Percentiles rank a stretch among this genome's conserved stretches.
phyloP scores from a whole-genome alignment of 92 coral and sea anemone species.

The Bergia sp. region DNA sequence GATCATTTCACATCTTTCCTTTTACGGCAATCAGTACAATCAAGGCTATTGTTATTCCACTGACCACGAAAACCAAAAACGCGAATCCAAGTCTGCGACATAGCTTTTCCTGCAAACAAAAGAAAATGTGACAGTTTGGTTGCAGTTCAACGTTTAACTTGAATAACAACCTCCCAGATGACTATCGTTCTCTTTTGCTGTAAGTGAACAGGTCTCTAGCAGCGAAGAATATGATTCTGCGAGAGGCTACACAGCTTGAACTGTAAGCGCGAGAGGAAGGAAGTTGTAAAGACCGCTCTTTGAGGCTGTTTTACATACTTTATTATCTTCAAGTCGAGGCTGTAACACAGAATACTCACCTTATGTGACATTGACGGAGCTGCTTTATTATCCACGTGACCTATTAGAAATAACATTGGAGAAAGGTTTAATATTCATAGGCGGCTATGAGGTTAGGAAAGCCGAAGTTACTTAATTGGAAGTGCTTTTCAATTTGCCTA shows the following conservation, averaged over 20 bases:
- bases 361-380: conserved; percentile 1
- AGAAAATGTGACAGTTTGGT: neutral
- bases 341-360: neutral
- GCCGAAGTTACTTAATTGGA: neutral
- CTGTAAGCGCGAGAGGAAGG: neutral
- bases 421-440: neutral
- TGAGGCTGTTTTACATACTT: neutral
- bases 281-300: no score
- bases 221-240: no score
- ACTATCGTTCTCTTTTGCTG: no score
- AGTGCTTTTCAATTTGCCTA: neutral
- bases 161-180: neutral
- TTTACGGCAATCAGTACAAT: neutral
- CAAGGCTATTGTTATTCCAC: neutral
- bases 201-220: no score
- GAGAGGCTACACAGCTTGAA: neutral
- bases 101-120: conserved; percentile 5
- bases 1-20: neutral
- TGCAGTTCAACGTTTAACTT: neutral
- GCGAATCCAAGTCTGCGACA: conserved; percentile 18
- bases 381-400: neutral
- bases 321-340: neutral
- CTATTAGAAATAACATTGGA: neutral
- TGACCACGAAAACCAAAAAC: neutral
- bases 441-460: no score